These are phyloP conservation scores for Prionace glauca DNA, from an alignment of 2,797 vertebrate species.

Conservation along the genomic window DNA sequence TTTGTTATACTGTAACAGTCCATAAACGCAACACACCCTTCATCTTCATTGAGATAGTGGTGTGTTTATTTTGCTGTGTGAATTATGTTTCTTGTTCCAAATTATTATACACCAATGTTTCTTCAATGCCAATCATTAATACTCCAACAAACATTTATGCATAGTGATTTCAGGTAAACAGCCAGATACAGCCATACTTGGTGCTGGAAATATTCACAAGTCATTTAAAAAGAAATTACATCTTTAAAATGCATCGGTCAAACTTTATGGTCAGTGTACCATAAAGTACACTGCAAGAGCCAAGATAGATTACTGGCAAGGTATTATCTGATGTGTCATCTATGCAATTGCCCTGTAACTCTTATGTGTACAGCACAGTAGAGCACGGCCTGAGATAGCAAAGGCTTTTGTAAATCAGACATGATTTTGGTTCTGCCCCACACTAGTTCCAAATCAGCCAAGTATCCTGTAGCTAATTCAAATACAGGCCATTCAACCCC, in stretches of 20 bases:
- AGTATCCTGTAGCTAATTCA: not conserved
- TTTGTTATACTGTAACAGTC: not conserved
- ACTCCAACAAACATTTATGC: not conserved
- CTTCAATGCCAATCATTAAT: not conserved
- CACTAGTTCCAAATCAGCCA: not conserved
- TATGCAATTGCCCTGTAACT: not conserved
- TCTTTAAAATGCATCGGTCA: constrained; percentile 1
- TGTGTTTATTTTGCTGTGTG: not conserved
- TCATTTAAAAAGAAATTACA: constrained; percentile 5
- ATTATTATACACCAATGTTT: not conserved
- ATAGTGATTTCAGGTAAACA: constrained; percentile 30
- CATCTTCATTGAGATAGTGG: not conserved
- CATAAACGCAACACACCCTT: not conserved
- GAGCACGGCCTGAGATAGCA: not conserved
- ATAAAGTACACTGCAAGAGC: not conserved
- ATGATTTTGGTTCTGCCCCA: not conserved
- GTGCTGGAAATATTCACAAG: constrained; percentile 8
- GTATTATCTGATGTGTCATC: not conserved
- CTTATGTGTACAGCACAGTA: not conserved
- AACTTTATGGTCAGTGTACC: not conserved
- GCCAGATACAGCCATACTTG: not conserved
- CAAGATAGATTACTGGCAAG: not conserved
- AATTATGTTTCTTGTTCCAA: not conserved
- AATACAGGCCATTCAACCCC: not conserved
- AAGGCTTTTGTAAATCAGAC: not conserved